Evolutionary conservation across 1,140 invertebrate genomes (phyloP).

Genomic region (Cardiocondyla obscurior): DNA sequence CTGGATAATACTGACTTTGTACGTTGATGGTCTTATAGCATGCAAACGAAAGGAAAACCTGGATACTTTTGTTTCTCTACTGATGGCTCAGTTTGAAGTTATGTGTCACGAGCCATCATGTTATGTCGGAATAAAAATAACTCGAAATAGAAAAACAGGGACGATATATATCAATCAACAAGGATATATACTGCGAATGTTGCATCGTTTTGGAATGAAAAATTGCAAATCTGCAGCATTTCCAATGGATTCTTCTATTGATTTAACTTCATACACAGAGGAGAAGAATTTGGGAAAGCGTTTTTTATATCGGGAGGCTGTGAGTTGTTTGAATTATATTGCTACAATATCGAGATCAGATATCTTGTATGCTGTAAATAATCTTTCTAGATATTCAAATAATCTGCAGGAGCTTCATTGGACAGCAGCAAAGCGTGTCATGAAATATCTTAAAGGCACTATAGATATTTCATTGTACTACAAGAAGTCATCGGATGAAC

Average conservation of each 20-base stretch:
- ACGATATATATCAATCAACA: neutral
- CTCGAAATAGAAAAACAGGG: neutral
- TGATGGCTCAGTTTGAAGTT: neutral
- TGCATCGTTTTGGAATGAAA: slow-evolving; percentile 8
- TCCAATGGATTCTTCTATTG: neutral
- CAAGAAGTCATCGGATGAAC: neutral
- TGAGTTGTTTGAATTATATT: neutral
- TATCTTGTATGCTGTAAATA: neutral
- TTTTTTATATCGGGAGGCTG: slow-evolving; percentile 6
- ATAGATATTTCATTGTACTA: neutral
- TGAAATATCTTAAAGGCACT: slow-evolving; percentile 16
- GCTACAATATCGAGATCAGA: slow-evolving; percentile 1
- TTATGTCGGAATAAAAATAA: slow-evolving; percentile 19
- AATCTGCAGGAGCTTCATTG: slow-evolving; percentile 6
- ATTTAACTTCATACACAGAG: neutral
- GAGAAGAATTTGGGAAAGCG: neutral
- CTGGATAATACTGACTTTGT: neutral
- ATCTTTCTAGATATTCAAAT: neutral
- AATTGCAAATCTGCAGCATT: neutral
- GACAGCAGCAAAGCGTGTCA: slow-evolving; percentile 17
- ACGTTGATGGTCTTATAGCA: neutral
- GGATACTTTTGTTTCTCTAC: neutral
- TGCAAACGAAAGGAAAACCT: neutral
- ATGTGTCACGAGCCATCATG: neutral
- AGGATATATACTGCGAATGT: slow-evolving; percentile 2